Conservation (phyloP, 2,113 vertebrate genomes). For the Opisthocomus hoazin region DNA sequence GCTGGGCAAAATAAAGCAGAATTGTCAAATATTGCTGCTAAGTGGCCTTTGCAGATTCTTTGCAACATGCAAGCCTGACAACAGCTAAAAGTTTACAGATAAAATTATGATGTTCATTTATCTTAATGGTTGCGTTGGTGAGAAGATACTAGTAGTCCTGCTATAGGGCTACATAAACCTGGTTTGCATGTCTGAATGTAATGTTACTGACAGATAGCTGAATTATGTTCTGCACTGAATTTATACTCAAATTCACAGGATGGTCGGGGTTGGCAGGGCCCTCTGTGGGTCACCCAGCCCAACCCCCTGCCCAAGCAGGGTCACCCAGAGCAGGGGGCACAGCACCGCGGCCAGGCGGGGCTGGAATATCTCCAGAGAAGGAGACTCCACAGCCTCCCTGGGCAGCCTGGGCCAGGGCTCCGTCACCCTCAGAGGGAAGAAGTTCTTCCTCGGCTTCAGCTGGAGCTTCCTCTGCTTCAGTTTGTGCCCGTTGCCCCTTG, state of each 20-base stretch:
- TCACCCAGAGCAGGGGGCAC: too few relatives aligned
- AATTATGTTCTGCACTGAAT: neutral
- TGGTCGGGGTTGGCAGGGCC: too few relatives aligned
- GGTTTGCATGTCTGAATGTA: neutral
- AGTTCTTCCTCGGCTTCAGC: too few relatives aligned
- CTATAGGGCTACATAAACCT: neutral
- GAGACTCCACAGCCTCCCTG: too few relatives aligned
- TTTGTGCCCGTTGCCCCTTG: too few relatives aligned
- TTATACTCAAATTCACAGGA: neutral
- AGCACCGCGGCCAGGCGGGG: too few relatives aligned
- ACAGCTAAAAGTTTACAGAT: neutral
- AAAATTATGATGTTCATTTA: neutral
- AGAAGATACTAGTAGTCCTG: neutral
- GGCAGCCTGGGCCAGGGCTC: too few relatives aligned
- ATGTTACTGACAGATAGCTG: neutral
- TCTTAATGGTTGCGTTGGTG: fast-evolving
- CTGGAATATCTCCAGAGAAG: too few relatives aligned
- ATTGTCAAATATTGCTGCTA: neutral
- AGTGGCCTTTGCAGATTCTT: neutral
- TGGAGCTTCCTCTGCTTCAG: too few relatives aligned
- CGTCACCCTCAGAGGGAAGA: too few relatives aligned
- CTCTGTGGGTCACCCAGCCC: too few relatives aligned
- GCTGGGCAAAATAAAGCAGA: neutral
- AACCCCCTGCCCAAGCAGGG: too few relatives aligned
- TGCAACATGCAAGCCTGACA: neutral